Base-by-base conservation (phyloP, 2,113 vertebrate genomes). In the Protomyctophum bolini region DNA sequence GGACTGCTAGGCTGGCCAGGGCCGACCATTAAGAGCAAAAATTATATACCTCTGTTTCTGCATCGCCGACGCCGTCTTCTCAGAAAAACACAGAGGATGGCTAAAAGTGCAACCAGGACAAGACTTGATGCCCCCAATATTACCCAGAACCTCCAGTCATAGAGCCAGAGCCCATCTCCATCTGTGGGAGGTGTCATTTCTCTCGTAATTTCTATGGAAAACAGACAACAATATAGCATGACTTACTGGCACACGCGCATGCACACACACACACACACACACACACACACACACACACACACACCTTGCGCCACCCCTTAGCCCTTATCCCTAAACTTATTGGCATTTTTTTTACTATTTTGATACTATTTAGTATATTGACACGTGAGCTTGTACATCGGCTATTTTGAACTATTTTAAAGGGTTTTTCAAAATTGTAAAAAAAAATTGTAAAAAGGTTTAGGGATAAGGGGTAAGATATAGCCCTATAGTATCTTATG, bases 11-110 rank as follows among this genome's bases (percentile, higher is more conserved):
- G n/a, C n/a, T n/a, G n/a, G n/a, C n/a, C n/a, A n/a, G 21, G 21
- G 21, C 21, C 21, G 21, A 21, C 21, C 21, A 21, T 21, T 41
- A 52, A 52, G 9, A 52, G 2, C 10, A 6, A 68, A 69, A 63
- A 55, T 1, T 52, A 52, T 0, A 3, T 86, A 92, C 89, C 90
- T 88, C 4, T 80, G 9, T 8, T 66, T 7, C 58, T 60, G 64
- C 9, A 0, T 28, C 0, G 8, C 57, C 45, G 33, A 15, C 0
- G 8, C 57, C 45, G 33, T 58, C n/a, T 70, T 60, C 51, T 86
- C 60, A 61, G 10, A 2, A 62, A 2, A 2, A 75, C 4, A 7
- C 56, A 81, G 4, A 58, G 8, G 6, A 33, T 0, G 9, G 83
- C 2, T 41, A 71, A 6, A 47, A 89, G 59, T 59, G 76, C 0